Evolutionary conservation across 2,113 vertebrate species (phyloP).

Genomic region (Strix aluco): DNA sequence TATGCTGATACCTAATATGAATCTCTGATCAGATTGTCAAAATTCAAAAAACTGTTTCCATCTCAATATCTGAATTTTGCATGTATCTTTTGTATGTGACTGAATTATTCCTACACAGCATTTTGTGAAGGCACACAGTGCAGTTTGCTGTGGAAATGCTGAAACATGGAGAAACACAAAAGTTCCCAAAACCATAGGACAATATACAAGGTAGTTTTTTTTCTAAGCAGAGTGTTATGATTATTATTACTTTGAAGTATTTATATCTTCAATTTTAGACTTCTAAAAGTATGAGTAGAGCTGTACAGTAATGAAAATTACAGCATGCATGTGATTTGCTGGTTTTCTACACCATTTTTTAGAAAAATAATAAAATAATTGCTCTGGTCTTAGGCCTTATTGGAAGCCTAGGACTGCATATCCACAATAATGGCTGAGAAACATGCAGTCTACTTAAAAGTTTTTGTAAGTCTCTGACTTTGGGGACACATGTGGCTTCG

Average conservation of each 20-base stretch:
- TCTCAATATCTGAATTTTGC: background rate
- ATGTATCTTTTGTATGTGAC: background rate
- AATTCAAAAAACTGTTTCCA: background rate
- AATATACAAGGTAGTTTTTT: background rate
- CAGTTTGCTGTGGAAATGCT: background rate
- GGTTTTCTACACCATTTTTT: background rate
- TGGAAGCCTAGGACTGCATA: background rate
- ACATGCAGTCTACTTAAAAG: background rate
- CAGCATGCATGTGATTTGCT: no score
- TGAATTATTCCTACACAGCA: background rate
- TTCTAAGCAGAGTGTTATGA: background rate
- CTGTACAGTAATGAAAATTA: background rate
- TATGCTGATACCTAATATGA: background rate
- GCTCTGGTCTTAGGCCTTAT: background rate
- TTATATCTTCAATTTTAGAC: background rate
- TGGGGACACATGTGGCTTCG: rapidly evolving
- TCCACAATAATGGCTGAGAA: rapidly evolving
- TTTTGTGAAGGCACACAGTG: background rate
- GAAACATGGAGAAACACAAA: background rate
- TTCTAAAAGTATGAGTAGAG: background rate
- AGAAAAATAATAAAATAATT: background rate
- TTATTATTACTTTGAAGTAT: background rate
- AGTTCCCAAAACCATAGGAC: background rate
- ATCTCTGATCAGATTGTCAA: background rate
- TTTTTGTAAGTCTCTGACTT: background rate